Base-by-base conservation (phyloP, 37 sponge, comb jelly and placozoan genomes). In the Axinella damicornis region DNA sequence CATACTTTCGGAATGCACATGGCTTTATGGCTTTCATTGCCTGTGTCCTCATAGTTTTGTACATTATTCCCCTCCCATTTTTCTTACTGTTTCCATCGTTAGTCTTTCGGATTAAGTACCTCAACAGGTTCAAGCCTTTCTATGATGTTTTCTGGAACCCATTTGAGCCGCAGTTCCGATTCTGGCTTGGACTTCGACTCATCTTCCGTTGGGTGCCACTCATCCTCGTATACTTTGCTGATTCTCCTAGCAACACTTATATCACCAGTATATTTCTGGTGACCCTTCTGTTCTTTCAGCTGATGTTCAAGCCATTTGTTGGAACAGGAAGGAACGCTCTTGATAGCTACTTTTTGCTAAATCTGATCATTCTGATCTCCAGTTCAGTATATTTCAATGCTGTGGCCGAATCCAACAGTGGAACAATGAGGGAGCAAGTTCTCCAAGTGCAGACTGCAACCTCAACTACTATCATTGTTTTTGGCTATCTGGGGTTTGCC, bases 81-180 rank as follows among this genome's bases (percentile, higher is more conserved):
- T n/a, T 78, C 27, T 15, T 78, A 14, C 35, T 78, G n/a, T 78
- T 78, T 33, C 79, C 79, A 78, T 19, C 40, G 34, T 12, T 64
- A 22, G 32, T 78, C 52, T 78, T 36, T 27, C 19, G 66, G 5
- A 37, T 1, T 21, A 62, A 63, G 31, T 78, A 32, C 52, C 60
- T 58, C 28, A 18, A 63, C 2, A 78, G 28, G n/a, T 78, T 35
- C 79, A 78, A 78, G 35, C 79, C 79, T 4, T 33, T 78, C 39
- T 63, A 63, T 33, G 79, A 78, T 64, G 66, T 65, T 4, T 78
- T 78, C 79, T 78, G 79, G 79, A 2, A 63, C 53, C 79, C 79
- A 20, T 63, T 65, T 39, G 62, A 78, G 34, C 66, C 79, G 0
- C 19, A 35, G 21, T 63, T 31, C 16, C 57, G 79, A 37, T 63